A percentile compares a stretch with the other conserved stretches of the same genome.
Evolutionary conservation across 2,888 invertebrate genomes (phyloP).

Genomic region (Sialis fuliginosa): DNA sequence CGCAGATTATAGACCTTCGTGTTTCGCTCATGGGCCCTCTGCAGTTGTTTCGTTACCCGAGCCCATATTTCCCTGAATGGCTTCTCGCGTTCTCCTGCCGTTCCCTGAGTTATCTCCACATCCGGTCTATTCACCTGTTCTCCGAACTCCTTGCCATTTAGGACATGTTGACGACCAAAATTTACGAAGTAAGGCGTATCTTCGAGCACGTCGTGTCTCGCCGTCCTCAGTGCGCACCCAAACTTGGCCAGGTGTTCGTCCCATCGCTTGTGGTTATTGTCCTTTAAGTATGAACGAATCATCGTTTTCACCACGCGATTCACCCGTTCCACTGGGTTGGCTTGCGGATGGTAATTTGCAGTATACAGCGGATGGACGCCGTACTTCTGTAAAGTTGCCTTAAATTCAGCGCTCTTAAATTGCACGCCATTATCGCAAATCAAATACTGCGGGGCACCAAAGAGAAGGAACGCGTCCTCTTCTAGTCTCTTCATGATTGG

Average conservation of each 20-base stretch:
- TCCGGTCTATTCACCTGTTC: background rate
- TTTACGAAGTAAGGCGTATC: conserved; percentile 10
- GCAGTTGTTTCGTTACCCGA: background rate
- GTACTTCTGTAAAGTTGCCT: no score
- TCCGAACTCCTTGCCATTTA: background rate
- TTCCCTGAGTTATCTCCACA: background rate
- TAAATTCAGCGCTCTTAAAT: no score
- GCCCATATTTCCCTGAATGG: background rate
- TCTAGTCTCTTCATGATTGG: no score
- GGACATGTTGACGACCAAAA: conserved; percentile 6
- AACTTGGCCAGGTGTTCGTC: conserved; percentile 9
- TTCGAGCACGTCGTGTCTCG: conserved; percentile 8
- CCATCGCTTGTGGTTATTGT: no score
- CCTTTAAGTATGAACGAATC: no score
- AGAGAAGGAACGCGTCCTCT: no score
- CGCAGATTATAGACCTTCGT: background rate
- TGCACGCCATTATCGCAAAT: no score
- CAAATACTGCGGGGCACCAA: no score
- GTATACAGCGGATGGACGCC: no score
- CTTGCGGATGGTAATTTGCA: background rate
- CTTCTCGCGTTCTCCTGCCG: no score
- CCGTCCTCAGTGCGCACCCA: conserved; percentile 11
- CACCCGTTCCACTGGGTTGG: conserved; percentile 12
- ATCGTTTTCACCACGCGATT: conserved; percentile 11
- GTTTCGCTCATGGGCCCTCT: background rate